These are phyloP conservation scores for Octopus sinensis DNA, from an alignment of 1,140 invertebrate species.

Conservation along the genomic window DNA sequence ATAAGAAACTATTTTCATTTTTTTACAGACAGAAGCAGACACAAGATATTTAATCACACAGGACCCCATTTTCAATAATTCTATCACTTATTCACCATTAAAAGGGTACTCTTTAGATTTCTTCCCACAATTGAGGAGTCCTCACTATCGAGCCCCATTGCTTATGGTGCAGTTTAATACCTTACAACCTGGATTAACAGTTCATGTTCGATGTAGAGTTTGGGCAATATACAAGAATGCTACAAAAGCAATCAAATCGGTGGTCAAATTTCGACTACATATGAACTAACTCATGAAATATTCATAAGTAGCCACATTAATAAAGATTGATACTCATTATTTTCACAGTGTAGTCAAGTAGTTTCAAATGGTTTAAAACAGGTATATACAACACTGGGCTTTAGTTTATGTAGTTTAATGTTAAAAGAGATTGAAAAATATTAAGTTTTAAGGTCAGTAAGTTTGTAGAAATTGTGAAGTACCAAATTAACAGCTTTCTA, in stretches of 20 bases:
- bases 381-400: too few relatives aligned
- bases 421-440: too few relatives aligned
- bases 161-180: constrained; percentile 1
- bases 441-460: too few relatives aligned
- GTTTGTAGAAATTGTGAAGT: too few relatives aligned
- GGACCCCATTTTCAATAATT: neutral
- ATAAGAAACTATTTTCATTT: neutral
- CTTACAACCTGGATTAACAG: neutral
- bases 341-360: too few relatives aligned
- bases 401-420: too few relatives aligned
- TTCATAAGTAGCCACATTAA: too few relatives aligned
- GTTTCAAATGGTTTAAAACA: too few relatives aligned
- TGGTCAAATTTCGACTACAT: neutral
- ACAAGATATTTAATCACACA: neutral
- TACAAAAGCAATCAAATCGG: neutral
- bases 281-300: neutral
- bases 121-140: neutral
- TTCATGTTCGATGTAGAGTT: neutral
- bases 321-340: too few relatives aligned
- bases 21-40: neutral
- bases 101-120: neutral
- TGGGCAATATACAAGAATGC: neutral
- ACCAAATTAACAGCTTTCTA: too few relatives aligned
- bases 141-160: neutral
- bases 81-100: neutral